Conservation (phyloP, 2,797 vertebrate genomes). For the Thamnophis elegans region DNA sequence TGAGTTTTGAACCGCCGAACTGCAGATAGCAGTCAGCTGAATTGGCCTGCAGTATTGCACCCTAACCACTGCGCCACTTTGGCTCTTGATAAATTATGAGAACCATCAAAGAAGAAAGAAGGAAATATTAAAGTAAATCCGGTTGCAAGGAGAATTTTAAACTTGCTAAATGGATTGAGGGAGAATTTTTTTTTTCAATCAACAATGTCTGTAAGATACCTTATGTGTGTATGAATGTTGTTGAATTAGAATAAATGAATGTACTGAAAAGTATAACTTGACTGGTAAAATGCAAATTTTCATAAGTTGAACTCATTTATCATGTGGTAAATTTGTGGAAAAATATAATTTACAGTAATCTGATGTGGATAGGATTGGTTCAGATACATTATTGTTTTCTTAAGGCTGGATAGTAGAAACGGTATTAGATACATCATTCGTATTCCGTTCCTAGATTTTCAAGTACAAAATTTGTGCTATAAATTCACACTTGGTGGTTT, state of each 20-base stretch:
- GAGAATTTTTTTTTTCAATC: not conserved
- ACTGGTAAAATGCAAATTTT: not conserved
- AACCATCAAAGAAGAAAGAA: not conserved
- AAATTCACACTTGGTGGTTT: not conserved
- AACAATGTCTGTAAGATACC: not conserved
- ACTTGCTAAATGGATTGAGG: not conserved
- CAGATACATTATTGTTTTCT: not conserved
- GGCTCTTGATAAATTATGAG: not conserved
- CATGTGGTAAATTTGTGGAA: not conserved
- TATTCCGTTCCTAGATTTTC: not conserved
- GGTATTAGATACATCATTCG: not conserved
- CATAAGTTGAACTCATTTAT: not conserved
- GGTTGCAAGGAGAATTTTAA: not conserved
- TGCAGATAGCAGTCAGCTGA: no score
- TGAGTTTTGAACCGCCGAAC: no score
- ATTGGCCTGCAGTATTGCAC: no score
- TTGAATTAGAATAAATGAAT: accelerated
- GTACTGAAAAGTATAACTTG: not conserved
- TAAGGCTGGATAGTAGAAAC: not conserved
- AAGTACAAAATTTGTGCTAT: not conserved
- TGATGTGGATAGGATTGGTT: not conserved
- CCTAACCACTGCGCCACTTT: no score
- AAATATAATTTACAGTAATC: not conserved
- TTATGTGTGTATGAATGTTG: not conserved
- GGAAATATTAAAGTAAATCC: not conserved